phyloP scores from a whole-genome alignment of 2,113 vertebrate genomes.

The Nestor notabilis region DNA sequence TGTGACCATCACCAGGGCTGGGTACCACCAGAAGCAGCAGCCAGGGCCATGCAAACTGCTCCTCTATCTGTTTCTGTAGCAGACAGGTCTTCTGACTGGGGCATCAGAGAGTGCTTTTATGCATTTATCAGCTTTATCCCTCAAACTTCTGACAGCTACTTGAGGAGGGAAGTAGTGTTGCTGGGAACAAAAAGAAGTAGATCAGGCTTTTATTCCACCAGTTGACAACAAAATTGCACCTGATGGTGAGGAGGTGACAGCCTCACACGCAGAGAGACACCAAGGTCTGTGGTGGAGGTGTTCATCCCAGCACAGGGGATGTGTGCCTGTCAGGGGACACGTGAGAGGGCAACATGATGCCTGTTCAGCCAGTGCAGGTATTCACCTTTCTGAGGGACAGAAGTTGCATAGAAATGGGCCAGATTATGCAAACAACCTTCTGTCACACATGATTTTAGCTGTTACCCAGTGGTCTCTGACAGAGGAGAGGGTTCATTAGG shows the following conservation, averaged over 20 bases:
- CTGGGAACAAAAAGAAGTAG: not conserved
- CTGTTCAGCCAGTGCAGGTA: not conserved
- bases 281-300: not conserved
- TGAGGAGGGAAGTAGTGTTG: not conserved
- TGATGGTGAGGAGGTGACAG: not conserved
- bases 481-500: not conserved
- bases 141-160: not conserved
- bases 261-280: not conserved
- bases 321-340: not conserved
- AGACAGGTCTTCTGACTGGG: not conserved
- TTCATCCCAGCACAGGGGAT: not conserved
- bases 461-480: not conserved
- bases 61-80: not conserved
- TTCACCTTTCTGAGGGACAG: not conserved
- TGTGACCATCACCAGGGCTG: not conserved
- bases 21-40: not conserved
- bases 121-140: not conserved
- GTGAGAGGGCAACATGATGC: rapidly evolving
- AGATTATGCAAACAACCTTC: not conserved
- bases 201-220: not conserved
- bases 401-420: not conserved
- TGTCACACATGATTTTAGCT: not conserved
- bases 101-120: not conserved
- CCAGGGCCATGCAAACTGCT: not conserved
- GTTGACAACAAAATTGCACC: not conserved